Evolutionary conservation across 2,797 vertebrate genomes (phyloP).

Genomic region (Tragelaphus eurycerus): DNA sequence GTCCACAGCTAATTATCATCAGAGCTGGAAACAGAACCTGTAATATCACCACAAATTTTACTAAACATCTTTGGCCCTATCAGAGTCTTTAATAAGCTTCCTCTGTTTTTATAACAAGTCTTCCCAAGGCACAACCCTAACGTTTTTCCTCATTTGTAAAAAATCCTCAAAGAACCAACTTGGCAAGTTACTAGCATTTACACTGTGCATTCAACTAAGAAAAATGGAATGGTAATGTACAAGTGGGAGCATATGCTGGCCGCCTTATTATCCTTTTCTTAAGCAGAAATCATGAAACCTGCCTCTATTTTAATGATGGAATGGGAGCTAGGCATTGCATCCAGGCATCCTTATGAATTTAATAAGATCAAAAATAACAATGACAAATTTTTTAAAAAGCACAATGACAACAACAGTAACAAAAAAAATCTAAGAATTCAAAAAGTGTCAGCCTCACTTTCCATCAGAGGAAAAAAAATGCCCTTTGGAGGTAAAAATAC

Average conservation of each 20-base stretch:
- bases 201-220: background rate
- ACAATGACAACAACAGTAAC: background rate
- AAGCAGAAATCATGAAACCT: background rate
- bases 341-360: background rate
- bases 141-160: background rate
- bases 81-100: background rate
- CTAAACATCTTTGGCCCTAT: background rate
- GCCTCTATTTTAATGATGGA: background rate
- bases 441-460: background rate
- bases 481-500: background rate
- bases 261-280: background rate
- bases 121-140: background rate
- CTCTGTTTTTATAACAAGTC: background rate
- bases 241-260: background rate
- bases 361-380: background rate
- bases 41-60: background rate
- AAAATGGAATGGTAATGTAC: background rate
- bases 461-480: background rate
- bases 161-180: background rate
- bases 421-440: background rate
- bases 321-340: background rate
- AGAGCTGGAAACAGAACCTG: background rate
- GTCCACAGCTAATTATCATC: background rate
- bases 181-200: constrained; percentile 9
- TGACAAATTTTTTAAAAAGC: background rate